Base-by-base conservation (phyloP, 2,888 invertebrate genomes). In the Gasteruption jaculator region DNA sequence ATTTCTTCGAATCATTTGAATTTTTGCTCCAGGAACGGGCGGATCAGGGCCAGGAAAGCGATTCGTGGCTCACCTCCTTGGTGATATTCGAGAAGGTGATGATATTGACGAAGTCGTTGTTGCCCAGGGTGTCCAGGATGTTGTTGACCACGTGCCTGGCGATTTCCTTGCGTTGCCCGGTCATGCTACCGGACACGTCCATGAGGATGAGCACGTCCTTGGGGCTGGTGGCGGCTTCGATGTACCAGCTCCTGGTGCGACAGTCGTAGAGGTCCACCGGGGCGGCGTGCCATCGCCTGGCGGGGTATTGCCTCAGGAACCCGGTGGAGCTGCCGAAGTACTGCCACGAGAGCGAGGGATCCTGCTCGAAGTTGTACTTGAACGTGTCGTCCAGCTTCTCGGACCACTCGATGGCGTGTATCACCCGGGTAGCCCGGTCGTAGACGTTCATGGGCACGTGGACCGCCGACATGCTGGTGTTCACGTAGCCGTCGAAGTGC, bases 51-150 rank as follows among this genome's bases (percentile, higher is more conserved):
- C 20, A 29, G 7, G 11, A 8, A 8, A 24, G 24, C 7, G n/a
- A 24, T 24, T 8, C 24, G 6, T 1, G 7, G 27, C 15, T 50
- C 38, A 90, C 80, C 61, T 84, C 81, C 54, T 86, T 84, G 1
- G 86, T 85, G 30, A 80, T 80, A 58, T 86, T 83, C 53, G 89
- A 86, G 76, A 96, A 97, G 65, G 87, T 87, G 74, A 91, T 86
- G 53, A 99, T 90, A 70, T 96, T 96, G 57, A 99, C 95, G 74
- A 91, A 97, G 73, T 97, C 97, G 72, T 99, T 94, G 71, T 95
- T 94, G 35, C 92, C 93, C 26, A 97, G 81, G 0, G 97, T 99
- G 61, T 96, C 94, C 52, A 99, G 76, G 53, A 99, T 94, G 58
- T 86, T 88, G 47, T 85, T 83, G 46, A 87, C 87, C 27, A 88